These are phyloP conservation scores for Acyrthosiphon pisum DNA, from an alignment of 1,140 invertebrate species.

Conservation along the genomic window DNA sequence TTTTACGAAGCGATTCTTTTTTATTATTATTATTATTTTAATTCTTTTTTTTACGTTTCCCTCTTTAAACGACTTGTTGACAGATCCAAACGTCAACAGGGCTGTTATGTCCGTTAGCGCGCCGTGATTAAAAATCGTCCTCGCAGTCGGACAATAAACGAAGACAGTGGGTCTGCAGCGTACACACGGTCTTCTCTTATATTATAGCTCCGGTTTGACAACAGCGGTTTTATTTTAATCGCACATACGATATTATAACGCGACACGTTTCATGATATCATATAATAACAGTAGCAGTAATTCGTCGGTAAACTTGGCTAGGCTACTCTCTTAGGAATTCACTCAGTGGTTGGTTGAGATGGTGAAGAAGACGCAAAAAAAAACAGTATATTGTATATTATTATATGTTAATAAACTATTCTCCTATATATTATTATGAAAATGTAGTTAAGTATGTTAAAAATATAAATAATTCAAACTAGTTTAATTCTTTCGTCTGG, in stretches of 20 bases:
- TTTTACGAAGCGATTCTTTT: slow-evolving; percentile 1
- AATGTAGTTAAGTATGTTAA: background rate
- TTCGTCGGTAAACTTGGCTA: slow-evolving; percentile 31
- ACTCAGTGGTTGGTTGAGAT: background rate
- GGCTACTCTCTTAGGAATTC: background rate
- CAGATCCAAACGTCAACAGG: slow-evolving; percentile 40
- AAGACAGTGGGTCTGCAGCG: background rate
- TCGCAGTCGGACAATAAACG: slow-evolving; percentile 42
- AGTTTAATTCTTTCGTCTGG: background rate
- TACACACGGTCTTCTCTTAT: background rate
- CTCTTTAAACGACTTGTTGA: slow-evolving; percentile 33
- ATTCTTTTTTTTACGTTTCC: slow-evolving; percentile 13
- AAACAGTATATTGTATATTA: background rate
- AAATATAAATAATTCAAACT: slow-evolving; percentile 7
- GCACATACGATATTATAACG: background rate
- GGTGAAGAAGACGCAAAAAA: background rate
- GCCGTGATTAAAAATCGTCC: slow-evolving; percentile 45
- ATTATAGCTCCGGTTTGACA: slow-evolving; percentile 24
- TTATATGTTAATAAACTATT: background rate
- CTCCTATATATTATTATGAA: background rate
- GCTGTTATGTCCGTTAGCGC: slow-evolving; percentile 17
- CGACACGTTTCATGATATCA: background rate
- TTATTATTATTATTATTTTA: background rate
- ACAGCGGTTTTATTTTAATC: slow-evolving; percentile 52
- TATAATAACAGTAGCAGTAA: background rate